Evolutionary conservation across 2,888 invertebrate species (phyloP).

Genomic region (Lepidocyrtinus sp.): DNA sequence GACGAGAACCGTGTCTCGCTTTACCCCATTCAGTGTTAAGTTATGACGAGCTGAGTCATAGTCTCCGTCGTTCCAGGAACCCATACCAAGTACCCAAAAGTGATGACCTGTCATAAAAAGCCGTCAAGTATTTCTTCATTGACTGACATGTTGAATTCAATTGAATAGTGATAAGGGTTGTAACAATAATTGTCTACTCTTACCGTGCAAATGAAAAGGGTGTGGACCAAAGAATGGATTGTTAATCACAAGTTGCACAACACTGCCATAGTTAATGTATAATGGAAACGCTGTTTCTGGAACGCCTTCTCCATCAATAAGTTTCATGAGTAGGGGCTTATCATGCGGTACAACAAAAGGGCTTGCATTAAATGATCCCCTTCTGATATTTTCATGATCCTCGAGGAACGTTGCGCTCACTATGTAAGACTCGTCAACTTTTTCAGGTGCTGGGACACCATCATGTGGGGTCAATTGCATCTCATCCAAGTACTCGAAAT

Average conservation of each 20-base stretch:
- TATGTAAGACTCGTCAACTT: constrained; percentile 50
- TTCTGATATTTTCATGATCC: constrained; percentile 43
- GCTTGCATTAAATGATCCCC: constrained; percentile 54
- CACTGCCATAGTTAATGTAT: constrained; percentile 40
- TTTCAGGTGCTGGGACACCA: constrained; percentile 45
- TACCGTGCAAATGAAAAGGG: constrained; percentile 68
- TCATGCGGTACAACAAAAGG: constrained; percentile 28
- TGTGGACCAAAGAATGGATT: constrained; percentile 52
- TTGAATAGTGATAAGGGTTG: not conserved
- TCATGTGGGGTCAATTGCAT: constrained; percentile 47
- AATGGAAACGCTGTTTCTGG: constrained; percentile 22
- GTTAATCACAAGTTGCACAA: constrained; percentile 63
- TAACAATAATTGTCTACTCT: not conserved
- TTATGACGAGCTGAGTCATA: constrained; percentile 34
- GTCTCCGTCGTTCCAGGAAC: constrained; percentile 40
- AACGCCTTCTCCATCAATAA: constrained; percentile 46
- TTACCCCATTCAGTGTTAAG: constrained; percentile 37
- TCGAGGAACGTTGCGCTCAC: constrained; percentile 32
- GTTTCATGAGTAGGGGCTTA: constrained; percentile 51
- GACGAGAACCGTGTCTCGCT: constrained; percentile 55
- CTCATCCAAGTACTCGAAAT: constrained; percentile 32
- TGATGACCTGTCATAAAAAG: constrained; percentile 21
- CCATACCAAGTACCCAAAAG: constrained; percentile 63
- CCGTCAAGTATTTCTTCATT: not conserved
- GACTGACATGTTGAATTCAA: not conserved